phyloP scores from a whole-genome alignment of 1,140 invertebrate species.

The Zaprionus ornatus region DNA sequence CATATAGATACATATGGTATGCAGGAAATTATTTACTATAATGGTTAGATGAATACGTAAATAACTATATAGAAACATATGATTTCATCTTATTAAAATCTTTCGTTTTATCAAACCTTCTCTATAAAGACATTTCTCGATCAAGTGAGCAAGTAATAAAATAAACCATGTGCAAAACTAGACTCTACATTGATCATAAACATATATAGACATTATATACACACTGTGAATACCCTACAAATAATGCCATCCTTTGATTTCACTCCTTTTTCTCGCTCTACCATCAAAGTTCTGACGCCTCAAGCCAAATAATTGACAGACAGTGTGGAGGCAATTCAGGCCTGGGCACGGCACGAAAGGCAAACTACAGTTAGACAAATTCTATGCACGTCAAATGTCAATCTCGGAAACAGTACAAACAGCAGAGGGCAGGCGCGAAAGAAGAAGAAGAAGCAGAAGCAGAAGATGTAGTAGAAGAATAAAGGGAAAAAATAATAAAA shows the following conservation, averaged over 20 bases:
- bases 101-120: background rate
- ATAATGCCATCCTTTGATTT: background rate
- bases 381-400: slow-evolving; percentile 82
- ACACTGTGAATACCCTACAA: background rate
- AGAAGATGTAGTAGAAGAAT: slow-evolving; percentile 1
- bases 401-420: slow-evolving; percentile 52
- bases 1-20: too few relatives aligned
- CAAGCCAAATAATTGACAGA: slow-evolving; percentile 10
- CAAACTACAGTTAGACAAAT: slow-evolving; percentile 77
- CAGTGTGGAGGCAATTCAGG: slow-evolving; percentile 10
- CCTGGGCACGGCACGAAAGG: slow-evolving; percentile 43
- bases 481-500: slow-evolving; percentile 32
- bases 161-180: background rate
- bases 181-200: background rate
- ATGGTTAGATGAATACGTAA: background rate
- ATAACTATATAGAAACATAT: too few relatives aligned
- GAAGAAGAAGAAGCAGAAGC: background rate
- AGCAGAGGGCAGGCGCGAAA: slow-evolving; percentile 24
- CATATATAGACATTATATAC: background rate
- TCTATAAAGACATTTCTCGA: background rate
- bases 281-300: background rate
- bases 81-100: background rate
- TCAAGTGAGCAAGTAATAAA: background rate
- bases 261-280: background rate
- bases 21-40: too few relatives aligned